Evolutionary conservation across 2,113 vertebrate genomes (phyloP).

Genomic region (Corythaixoides concolor): DNA sequence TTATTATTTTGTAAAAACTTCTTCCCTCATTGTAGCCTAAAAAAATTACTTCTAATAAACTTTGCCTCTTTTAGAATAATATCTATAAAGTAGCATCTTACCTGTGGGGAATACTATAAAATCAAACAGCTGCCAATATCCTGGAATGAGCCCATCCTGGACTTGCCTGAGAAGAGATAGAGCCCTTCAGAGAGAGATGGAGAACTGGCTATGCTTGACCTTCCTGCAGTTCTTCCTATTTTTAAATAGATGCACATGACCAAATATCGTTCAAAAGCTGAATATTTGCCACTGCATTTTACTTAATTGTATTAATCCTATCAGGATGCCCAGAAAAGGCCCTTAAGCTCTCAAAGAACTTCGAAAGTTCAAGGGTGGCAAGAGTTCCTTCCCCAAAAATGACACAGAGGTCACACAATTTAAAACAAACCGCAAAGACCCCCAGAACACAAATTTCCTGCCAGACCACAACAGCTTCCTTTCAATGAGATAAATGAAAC

Average conservation of each 20-base stretch:
- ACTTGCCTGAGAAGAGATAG: neutral
- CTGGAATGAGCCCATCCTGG: neutral
- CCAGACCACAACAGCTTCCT: neutral
- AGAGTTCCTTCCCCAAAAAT: neutral
- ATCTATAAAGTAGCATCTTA: neutral
- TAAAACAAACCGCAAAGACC: neutral
- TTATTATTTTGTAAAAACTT: neutral
- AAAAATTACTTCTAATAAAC: neutral
- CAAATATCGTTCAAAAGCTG: neutral
- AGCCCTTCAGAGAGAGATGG: neutral
- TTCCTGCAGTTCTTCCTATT: neutral
- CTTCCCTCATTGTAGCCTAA: neutral
- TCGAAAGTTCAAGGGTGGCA: neutral
- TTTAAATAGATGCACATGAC: neutral
- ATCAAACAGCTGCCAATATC: neutral
- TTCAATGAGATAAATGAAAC: neutral
- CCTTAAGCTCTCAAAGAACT: neutral
- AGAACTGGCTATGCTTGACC: neutral
- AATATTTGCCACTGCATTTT: neutral
- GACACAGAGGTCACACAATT: neutral
- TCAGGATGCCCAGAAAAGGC: neutral
- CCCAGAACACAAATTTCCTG: neutral
- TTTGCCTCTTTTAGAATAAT: neutral
- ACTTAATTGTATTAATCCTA: neutral
- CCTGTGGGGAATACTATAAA: neutral